A percentile compares a stretch with the other conserved stretches of the same genome.
Evolutionary conservation across 2,113 vertebrate genomes (phyloP).

Genomic region (Pao palembangensis): DNA sequence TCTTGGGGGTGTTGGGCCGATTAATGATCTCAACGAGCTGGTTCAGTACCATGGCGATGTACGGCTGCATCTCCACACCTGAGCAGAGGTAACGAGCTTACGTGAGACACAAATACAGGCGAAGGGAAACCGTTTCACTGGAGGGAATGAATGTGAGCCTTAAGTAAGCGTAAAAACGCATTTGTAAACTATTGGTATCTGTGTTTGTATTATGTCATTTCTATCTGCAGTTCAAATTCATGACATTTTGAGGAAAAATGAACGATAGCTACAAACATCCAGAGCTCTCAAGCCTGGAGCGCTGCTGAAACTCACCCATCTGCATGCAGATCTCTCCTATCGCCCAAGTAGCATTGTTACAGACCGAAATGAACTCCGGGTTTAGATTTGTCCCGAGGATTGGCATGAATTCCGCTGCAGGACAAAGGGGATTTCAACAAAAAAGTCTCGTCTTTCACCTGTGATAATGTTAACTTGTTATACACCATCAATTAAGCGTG

Average conservation of each 20-base stretch:
- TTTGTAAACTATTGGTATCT: too few species aligned
- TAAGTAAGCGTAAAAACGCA: too few species aligned
- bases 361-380: slow-evolving; percentile 94
- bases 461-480: background rate
- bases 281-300: background rate
- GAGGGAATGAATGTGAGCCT: too few species aligned
- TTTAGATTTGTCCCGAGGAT: slow-evolving; percentile 96
- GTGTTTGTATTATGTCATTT: too few species aligned
- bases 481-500: background rate
- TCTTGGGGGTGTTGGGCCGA: slow-evolving; percentile 93
- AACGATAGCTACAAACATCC: background rate
- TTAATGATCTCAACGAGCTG: slow-evolving; percentile 96
- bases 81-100: slow-evolving; percentile 1
- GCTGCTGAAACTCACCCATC: slow-evolving; percentile 82
- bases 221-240: background rate
- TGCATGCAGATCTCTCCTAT: slow-evolving; percentile 98
- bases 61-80: slow-evolving; percentile 96
- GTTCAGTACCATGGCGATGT: slow-evolving; percentile 89
- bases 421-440: background rate
- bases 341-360: slow-evolving; percentile 96
- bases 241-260: background rate
- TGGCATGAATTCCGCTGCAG: slow-evolving; percentile 92
- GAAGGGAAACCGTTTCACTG: too few species aligned
- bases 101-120: background rate
- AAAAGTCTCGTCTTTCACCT: background rate